These are phyloP conservation scores for Cremastinae sp. DNA, from an alignment of 2,888 invertebrate genomes.

Conservation along the genomic window DNA sequence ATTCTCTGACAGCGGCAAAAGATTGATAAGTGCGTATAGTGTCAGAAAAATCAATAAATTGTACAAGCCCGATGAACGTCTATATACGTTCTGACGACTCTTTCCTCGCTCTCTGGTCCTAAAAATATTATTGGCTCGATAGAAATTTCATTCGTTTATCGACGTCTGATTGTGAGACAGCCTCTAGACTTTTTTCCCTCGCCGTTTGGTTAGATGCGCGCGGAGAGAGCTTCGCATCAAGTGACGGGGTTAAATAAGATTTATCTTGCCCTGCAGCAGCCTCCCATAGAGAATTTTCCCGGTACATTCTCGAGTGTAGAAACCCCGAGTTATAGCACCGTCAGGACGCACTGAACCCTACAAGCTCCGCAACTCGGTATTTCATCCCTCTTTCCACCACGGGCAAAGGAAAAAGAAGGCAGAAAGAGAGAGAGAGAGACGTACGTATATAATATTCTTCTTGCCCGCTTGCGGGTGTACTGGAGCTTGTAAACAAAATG, in stretches of 20 bases:
- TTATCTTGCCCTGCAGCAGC: slow-evolving; percentile 72
- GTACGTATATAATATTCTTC: neutral
- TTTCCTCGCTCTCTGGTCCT: no score
- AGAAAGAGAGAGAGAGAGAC: neutral
- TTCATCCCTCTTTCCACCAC: no score
- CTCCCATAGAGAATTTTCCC: slow-evolving; percentile 68
- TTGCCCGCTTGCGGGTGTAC: slow-evolving; percentile 46
- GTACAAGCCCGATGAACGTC: no score
- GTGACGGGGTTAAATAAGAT: slow-evolving; percentile 72
- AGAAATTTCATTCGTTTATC: no score
- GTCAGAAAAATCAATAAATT: no score
- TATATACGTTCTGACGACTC: no score
- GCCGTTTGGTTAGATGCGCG: slow-evolving; percentile 35
- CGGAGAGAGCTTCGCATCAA: slow-evolving; percentile 52
- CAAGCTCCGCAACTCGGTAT: slow-evolving; percentile 5
- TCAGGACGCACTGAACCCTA: slow-evolving; percentile 20
- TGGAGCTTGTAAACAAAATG: slow-evolving; percentile 64
- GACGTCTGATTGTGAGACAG: no score
- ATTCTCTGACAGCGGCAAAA: no score
- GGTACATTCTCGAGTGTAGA: slow-evolving; percentile 69
- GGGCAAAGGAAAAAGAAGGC: neutral
- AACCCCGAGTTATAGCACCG: slow-evolving; percentile 60
- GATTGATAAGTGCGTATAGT: no score
- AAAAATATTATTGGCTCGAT: no score
- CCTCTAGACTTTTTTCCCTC: slow-evolving; percentile 20